A percentile compares a stretch with the other conserved stretches of the same genome.
These are phyloP conservation scores for Drosophila meridiana DNA, from an alignment of 2,888 invertebrate species.

Conservation along the genomic window DNA sequence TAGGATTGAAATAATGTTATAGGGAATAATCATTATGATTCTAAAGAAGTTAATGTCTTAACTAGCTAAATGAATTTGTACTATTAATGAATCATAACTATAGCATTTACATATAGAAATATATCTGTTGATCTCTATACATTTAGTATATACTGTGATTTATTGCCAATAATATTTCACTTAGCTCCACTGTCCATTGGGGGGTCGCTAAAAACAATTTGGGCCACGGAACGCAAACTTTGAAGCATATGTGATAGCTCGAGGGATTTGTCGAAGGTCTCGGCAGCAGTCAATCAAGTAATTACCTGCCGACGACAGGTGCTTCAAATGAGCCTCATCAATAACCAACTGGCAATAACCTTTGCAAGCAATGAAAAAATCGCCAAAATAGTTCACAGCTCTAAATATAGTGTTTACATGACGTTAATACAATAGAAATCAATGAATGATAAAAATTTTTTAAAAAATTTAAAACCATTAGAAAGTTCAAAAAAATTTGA, in stretches of 20 bases:
- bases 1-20: too few relatives aligned
- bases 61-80: too few relatives aligned
- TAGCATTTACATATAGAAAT: not conserved
- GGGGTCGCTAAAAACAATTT: not conserved
- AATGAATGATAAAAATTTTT: not conserved
- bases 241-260: conserved; percentile 24
- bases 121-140: not conserved
- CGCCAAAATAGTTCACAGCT: not conserved
- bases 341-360: not conserved
- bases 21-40: too few relatives aligned
- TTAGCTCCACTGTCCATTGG: not conserved
- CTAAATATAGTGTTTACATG: not conserved
- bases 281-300: conserved; percentile 29
- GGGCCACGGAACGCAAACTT: not conserved
- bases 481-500: not conserved
- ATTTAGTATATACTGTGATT: not conserved
- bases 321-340: conserved; percentile 15
- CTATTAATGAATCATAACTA: not conserved
- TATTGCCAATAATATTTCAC: not conserved
- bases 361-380: not conserved
- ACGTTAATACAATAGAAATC: not conserved
- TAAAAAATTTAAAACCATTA: too few relatives aligned
- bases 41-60: too few relatives aligned
- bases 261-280: conserved; percentile 30
- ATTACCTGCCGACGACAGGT: conserved; percentile 23